Evolutionary conservation across 2,888 invertebrate genomes (phyloP).

Genomic region (Pristionchus mayeri): DNA sequence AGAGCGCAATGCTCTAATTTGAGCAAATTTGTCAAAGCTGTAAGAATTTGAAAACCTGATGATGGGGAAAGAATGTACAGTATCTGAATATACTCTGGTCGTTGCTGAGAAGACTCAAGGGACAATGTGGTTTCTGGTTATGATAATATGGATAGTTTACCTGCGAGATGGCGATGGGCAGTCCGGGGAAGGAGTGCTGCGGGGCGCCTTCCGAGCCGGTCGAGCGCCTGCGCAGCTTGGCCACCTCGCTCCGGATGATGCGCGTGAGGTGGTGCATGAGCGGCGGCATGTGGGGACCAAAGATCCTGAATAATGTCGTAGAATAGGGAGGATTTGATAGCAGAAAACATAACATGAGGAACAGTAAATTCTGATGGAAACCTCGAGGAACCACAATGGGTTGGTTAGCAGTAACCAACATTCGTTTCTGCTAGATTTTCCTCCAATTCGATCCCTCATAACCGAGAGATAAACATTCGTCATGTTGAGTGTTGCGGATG

Average conservation of each 20-base stretch:
- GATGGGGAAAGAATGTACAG: too few species aligned
- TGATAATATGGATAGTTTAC: background rate
- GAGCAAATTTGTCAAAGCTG: too few species aligned
- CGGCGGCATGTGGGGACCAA: slow-evolving; percentile 41
- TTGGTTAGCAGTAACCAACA: too few species aligned
- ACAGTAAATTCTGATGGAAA: too few species aligned
- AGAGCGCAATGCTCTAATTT: too few species aligned
- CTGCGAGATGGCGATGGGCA: slow-evolving; percentile 45
- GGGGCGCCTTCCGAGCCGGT: slow-evolving; percentile 46
- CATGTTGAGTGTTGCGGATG: background rate
- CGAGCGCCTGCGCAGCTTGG: background rate
- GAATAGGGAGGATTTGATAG: too few species aligned
- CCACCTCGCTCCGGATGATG: slow-evolving; percentile 35
- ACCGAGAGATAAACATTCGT: background rate
- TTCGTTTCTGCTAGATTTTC: background rate
- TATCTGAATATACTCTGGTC: too few species aligned
- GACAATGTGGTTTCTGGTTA: too few species aligned
- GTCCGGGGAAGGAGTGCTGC: background rate
- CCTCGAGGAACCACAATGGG: too few species aligned
- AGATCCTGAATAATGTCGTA: slow-evolving; percentile 31
- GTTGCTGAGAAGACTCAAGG: too few species aligned
- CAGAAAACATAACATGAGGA: too few species aligned
- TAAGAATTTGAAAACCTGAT: too few species aligned
- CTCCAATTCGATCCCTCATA: background rate
- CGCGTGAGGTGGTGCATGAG: slow-evolving; percentile 44